A percentile compares a stretch with the other conserved stretches of the same genome.
Evolutionary conservation across 2,113 vertebrate species (phyloP).

Genomic region (Noturus placidus): DNA sequence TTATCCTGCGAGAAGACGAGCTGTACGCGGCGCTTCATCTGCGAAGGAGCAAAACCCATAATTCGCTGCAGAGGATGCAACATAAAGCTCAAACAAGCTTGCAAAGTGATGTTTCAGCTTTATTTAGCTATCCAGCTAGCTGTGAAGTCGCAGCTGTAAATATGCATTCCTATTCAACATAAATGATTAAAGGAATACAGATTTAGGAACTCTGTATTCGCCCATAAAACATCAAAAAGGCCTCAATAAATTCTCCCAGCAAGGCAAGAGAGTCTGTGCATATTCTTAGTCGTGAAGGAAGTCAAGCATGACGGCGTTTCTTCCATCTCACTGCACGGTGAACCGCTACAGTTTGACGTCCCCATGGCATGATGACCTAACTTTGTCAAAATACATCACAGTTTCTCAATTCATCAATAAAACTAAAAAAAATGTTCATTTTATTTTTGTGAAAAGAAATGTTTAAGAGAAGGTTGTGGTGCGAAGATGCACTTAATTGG

Average conservation of each 20-base stretch:
- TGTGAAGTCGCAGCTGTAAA: not conserved
- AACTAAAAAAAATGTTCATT: not conserved
- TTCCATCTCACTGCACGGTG: not conserved
- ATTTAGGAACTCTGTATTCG: not conserved
- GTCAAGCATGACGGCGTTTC: conserved; percentile 2
- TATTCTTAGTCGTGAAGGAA: not conserved
- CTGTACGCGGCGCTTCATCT: not conserved
- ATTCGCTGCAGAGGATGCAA: not conserved
- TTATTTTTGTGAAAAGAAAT: not conserved
- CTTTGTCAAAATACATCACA: not conserved
- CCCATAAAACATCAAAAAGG: not conserved
- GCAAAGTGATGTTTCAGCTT: not conserved
- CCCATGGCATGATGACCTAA: not conserved
- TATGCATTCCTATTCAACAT: not conserved
- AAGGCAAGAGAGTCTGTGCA: not conserved
- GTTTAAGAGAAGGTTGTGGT: not conserved
- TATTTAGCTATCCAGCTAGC: conserved; percentile 5
- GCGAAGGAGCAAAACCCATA: not conserved
- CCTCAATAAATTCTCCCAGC: not conserved
- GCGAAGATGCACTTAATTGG: not conserved
- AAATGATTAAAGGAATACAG: not conserved
- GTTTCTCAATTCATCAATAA: not conserved
- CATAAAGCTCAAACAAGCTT: not conserved
- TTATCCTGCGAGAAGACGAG: not conserved
- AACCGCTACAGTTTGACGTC: not conserved